Conservation (phyloP, 2,797 vertebrate genomes). For the Glossophaga mutica region DNA sequence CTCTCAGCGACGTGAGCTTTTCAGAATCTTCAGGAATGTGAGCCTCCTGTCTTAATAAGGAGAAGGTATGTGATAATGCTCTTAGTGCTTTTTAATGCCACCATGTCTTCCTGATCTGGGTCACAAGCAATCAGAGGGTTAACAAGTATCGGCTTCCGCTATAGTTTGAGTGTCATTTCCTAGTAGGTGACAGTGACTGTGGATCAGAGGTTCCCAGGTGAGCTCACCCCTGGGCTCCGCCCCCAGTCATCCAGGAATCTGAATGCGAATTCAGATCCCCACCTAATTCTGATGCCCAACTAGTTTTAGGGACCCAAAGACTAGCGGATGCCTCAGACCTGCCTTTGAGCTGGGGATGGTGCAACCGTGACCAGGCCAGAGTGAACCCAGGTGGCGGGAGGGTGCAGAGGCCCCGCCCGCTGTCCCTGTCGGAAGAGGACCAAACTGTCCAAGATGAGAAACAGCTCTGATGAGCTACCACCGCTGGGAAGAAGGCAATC, state of each 20-base stretch:
- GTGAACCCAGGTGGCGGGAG: neutral
- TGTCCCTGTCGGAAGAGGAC: neutral
- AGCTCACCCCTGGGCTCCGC: neutral
- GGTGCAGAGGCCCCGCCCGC: fast-evolving
- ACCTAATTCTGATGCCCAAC: neutral
- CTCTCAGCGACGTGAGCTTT: neutral
- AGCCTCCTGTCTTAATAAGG: neutral
- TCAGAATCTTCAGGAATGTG: neutral
- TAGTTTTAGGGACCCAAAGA: neutral
- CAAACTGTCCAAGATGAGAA: neutral
- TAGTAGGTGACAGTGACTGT: neutral
- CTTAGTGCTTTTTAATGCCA: no score
- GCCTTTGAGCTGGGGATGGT: neutral
- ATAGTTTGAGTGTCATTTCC: neutral
- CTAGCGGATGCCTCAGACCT: neutral
- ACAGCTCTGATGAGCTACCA: neutral
- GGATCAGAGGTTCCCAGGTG: neutral
- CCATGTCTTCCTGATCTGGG: neutral
- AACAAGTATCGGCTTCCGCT: neutral
- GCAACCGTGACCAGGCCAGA: neutral
- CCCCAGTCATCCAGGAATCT: neutral
- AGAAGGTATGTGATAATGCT: neutral
- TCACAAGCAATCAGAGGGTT: neutral
- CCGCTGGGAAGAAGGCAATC: fast-evolving
- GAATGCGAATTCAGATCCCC: neutral